Percentiles rank a stretch among this genome's conserved stretches.
These are phyloP conservation scores for Paelopatides confundens DNA, from an alignment of 53 echinoderm and acorn worm species.

Conservation along the genomic window DNA sequence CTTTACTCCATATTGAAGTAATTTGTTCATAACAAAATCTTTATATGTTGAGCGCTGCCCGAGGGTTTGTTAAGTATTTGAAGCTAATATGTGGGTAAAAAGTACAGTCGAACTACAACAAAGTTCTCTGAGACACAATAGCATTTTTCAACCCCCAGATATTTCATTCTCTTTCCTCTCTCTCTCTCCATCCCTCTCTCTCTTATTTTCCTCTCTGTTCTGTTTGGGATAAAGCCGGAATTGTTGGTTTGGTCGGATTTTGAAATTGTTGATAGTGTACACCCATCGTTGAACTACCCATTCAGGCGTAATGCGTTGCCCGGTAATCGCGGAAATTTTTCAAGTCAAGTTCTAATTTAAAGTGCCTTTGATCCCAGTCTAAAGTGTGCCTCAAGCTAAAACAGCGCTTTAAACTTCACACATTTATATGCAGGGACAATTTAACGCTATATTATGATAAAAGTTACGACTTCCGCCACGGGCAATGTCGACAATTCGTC, in stretches of 20 bases:
- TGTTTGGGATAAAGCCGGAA: slow-evolving; percentile 17
- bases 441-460: slow-evolving; percentile 47
- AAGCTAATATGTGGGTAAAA: slow-evolving; percentile 34
- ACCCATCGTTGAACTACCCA: slow-evolving; percentile 17
- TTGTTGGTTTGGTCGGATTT: slow-evolving; percentile 19
- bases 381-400: slow-evolving; percentile 24
- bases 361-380: slow-evolving; percentile 40
- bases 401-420: slow-evolving; percentile 52
- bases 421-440: slow-evolving; percentile 44
- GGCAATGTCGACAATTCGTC: slow-evolving; percentile 17
- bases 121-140: slow-evolving; percentile 39
- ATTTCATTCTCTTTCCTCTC: background rate
- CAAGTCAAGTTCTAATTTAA: slow-evolving; percentile 34
- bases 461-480: slow-evolving; percentile 49
- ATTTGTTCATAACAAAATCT: slow-evolving; percentile 54
- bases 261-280: slow-evolving; percentile 35
- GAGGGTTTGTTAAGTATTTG: slow-evolving; percentile 22
- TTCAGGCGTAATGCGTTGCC: slow-evolving; percentile 22
- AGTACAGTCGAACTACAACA: slow-evolving; percentile 40
- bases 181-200: too few species aligned
- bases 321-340: slow-evolving; percentile 26
- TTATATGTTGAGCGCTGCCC: slow-evolving; percentile 39
- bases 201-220: background rate
- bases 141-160: slow-evolving; percentile 37
- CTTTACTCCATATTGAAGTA: background rate